A percentile compares a stretch with the other conserved stretches of the same genome.
phyloP scores from a whole-genome alignment of 2,797 vertebrate species.

The Morus bassanus region DNA sequence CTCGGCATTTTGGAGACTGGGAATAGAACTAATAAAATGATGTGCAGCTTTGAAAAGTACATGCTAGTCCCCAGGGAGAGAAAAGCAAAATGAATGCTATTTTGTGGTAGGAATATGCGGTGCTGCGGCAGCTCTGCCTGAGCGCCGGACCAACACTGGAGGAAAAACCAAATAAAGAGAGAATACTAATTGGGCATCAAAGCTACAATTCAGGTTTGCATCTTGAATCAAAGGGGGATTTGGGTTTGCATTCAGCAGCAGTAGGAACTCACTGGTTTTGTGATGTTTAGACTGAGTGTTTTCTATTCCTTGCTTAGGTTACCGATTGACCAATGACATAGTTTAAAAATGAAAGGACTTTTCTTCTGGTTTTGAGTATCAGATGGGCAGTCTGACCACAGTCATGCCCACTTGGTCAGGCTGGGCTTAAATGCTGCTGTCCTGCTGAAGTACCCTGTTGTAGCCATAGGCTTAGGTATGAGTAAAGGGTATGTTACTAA shows the following conservation, averaged over 20 bases:
- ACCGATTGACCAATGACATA: neutral
- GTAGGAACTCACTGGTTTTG: neutral
- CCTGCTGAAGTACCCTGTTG: neutral
- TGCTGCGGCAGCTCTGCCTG: neutral
- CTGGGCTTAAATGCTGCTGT: neutral
- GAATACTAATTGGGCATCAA: neutral
- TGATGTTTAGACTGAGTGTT: neutral
- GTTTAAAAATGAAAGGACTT: neutral
- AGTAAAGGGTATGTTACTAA: neutral
- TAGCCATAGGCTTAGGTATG: neutral
- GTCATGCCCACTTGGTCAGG: neutral
- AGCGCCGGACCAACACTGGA: neutral
- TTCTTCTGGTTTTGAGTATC: neutral
- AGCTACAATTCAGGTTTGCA: neutral
- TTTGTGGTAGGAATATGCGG: neutral
- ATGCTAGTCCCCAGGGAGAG: neutral
- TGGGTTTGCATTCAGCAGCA: neutral
- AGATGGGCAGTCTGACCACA: neutral
- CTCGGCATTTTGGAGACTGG: neutral
- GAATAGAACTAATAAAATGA: slow-evolving; percentile 54
- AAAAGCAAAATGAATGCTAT: neutral
- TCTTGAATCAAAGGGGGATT: neutral
- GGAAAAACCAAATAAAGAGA: neutral
- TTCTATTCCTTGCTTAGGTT: neutral
- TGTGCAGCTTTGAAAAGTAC: neutral